Evolutionary conservation across 92 coral and sea anemone species (phyloP).

Genomic region (Epizoanthus illoricatus): DNA sequence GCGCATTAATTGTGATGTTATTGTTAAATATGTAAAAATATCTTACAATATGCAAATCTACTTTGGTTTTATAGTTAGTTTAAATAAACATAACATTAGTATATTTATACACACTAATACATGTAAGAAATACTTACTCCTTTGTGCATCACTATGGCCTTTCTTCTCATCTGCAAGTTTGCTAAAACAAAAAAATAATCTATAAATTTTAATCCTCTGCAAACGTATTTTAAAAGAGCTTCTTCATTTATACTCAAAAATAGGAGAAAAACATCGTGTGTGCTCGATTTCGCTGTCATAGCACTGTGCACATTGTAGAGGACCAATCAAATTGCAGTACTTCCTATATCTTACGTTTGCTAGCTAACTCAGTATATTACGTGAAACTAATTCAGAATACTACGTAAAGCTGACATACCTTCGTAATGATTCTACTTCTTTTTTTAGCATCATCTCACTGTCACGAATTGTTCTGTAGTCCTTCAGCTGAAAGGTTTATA

Average conservation of each 20-base stretch:
- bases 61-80: not conserved
- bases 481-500: slow-evolving; percentile 9
- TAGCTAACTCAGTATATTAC: too few relatives aligned
- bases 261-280: too few relatives aligned
- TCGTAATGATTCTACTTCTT: slow-evolving; percentile 24
- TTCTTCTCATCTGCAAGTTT: slow-evolving; percentile 18
- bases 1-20: too few relatives aligned
- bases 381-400: too few relatives aligned
- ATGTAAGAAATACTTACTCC: slow-evolving; percentile 7
- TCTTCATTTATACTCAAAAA: too few relatives aligned
- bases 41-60: not conserved
- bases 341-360: too few relatives aligned
- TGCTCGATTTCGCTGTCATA: too few relatives aligned
- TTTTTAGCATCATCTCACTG: slow-evolving; percentile 20
- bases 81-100: not conserved
- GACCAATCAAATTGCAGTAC: too few relatives aligned
- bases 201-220: too few relatives aligned
- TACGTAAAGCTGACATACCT: slow-evolving; percentile 1
- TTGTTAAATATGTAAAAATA: not conserved
- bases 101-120: not conserved
- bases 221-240: too few relatives aligned
- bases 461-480: slow-evolving; percentile 34
- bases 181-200: not conserved
- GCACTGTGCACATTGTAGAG: too few relatives aligned
- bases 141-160: slow-evolving; percentile 1